Conservation (phyloP, 37 sponge, comb jelly and placozoan genomes). For the Cladorhizidae sp. region DNA sequence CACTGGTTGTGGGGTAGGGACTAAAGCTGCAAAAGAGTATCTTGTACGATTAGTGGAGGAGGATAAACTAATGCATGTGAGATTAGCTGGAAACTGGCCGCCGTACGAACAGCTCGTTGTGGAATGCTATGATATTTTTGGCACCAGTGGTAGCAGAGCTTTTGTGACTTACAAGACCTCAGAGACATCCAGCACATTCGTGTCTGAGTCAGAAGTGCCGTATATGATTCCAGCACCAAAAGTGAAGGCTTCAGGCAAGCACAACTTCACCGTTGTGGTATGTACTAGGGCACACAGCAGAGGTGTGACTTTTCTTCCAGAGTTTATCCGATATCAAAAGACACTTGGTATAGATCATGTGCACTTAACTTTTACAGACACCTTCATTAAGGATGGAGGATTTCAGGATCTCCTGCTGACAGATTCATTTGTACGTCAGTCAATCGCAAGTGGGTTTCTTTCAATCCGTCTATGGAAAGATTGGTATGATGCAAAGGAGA, state of each 20-base stretch:
- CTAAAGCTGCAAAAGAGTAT: not conserved
- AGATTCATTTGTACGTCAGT: not conserved
- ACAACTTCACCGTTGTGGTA: not conserved
- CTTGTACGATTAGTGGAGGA: not conserved
- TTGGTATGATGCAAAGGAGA: not conserved
- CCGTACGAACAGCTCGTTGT: conserved; percentile 15
- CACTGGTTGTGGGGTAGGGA: conserved; percentile 13
- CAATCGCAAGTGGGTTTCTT: conserved; percentile 23
- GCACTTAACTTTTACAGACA: conserved; percentile 3
- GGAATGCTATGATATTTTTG: conserved; percentile 13
- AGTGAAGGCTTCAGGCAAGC: too few relatives aligned
- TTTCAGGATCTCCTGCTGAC: too few relatives aligned
- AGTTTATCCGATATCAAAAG: conserved; percentile 20
- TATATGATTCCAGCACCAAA: conserved; percentile 7
- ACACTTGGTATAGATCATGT: conserved; percentile 26
- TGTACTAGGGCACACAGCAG: not conserved
- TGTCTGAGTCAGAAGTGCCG: conserved; percentile 22
- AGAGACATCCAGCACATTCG: not conserved
- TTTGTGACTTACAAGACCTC: conserved; percentile 4
- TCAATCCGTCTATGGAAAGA: conserved; percentile 2
- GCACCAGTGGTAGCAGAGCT: not conserved
- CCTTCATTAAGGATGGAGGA: not conserved
- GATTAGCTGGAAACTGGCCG: not conserved
- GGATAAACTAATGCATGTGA: not conserved
- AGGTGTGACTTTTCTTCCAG: not conserved